These are phyloP conservation scores for Porites lutea DNA, from an alignment of 64 coral and sea anemone genomes.

Conservation along the genomic window DNA sequence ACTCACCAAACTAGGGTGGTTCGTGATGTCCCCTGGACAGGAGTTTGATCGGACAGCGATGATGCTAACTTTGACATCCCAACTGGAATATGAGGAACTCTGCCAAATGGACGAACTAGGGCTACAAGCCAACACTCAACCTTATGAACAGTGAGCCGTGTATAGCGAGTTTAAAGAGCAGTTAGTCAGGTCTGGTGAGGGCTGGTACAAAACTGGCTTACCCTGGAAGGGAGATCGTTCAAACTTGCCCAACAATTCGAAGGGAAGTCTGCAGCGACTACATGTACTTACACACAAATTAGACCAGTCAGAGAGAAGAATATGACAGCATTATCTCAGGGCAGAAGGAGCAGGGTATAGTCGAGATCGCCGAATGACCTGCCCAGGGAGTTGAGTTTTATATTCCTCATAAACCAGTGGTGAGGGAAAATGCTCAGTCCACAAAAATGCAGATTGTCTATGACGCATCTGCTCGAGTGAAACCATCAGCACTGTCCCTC, in stretches of 20 bases:
- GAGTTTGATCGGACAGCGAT: slow-evolving; percentile 25
- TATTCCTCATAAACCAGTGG: too few relatives aligned
- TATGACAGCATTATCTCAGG: slow-evolving; percentile 33
- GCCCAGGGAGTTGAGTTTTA: neutral
- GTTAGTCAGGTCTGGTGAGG: neutral
- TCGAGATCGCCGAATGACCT: neutral
- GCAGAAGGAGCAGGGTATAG: slow-evolving; percentile 4
- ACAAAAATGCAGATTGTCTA: neutral
- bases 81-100: slow-evolving; percentile 35
- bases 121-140: neutral
- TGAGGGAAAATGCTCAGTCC: too few relatives aligned
- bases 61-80: slow-evolving; percentile 6
- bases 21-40: slow-evolving; percentile 30
- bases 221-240: slow-evolving; percentile 22
- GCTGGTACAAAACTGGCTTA: slow-evolving; percentile 8
- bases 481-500: neutral
- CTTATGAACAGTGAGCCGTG: neutral
- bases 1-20: slow-evolving; percentile 41
- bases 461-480: neutral
- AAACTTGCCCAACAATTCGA: slow-evolving; percentile 4
- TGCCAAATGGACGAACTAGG: slow-evolving; percentile 13
- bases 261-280: neutral
- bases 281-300: too few relatives aligned
- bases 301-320: neutral
- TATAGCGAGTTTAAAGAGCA: slow-evolving; percentile 11